Base-by-base conservation (phyloP, 2,888 invertebrate genomes). In the Zonitis immaculata region DNA sequence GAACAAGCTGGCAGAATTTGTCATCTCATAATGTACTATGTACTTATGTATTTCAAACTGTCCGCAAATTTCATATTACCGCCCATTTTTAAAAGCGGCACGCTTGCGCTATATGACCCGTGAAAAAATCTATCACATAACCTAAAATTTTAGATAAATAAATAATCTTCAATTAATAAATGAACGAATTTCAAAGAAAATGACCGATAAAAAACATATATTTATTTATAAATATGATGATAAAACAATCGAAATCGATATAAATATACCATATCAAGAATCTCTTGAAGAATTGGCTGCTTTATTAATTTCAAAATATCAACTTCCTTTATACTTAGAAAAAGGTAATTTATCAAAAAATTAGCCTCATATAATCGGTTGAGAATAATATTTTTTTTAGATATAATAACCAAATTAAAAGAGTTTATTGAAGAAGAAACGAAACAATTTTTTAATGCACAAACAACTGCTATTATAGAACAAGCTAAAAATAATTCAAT, bases 361-460 rank as follows among this genome's bases (percentile, higher is more conserved):
- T 7, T 12, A 42, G 12, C 47, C 18, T 45, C 18, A 16, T 12
- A 12, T 26, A 25, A 9, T 11, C 12, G 9, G 9, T n/a, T 30
- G 9, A 39, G 25, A 6, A 9, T 26, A 20, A n/a, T n/a, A n/a
- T n/a, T 8, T 47, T 46, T 55, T 43, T 0, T 39, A 57, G 58
- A 58, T 20, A 45, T 63, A 3, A 52, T 51, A 14, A 5, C 45
- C 5, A 44, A 57, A 22, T 49, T 66, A 16, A 44, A 49, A 7
- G n/a, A 76, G n/a, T 89, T 88, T 72, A 81, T 90, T 30, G 76
- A 80, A 42, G 74, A 78, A 51, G 83, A 87, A 69, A 88, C 88
- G 35, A 80, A 83, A 62, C 79, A 81, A 54, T 87, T 83, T 66
- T 81, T 85, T 70, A 87, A 88, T 70, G 81, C 82, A 47, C 78